Evolutionary conservation across 2,797 vertebrate species (phyloP).

Genomic region (Decapterus maruadsi): DNA sequence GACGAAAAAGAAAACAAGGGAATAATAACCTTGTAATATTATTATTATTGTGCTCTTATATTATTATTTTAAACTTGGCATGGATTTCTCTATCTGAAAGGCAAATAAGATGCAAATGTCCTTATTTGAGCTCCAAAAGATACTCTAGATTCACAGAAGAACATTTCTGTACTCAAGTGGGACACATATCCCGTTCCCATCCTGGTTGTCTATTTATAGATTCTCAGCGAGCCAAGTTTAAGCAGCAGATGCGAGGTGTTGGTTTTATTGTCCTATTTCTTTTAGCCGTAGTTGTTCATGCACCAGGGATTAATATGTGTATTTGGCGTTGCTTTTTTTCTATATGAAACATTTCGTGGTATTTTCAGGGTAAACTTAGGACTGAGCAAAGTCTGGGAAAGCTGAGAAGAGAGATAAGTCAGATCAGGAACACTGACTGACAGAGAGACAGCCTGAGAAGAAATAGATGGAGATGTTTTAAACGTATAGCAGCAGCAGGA

Average conservation of each 20-base stretch:
- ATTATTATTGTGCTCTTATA: too few relatives aligned
- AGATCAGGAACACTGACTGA: not conserved
- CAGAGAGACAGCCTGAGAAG: slow-evolving; percentile 13
- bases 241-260: not conserved
- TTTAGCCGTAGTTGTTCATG: not conserved
- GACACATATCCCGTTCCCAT: slow-evolving; percentile 26
- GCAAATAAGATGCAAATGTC: slow-evolving; percentile 12
- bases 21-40: not conserved
- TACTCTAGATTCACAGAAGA: slow-evolving; percentile 23
- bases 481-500: slow-evolving; percentile 11
- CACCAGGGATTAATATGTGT: not conserved
- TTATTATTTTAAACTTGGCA: slow-evolving; percentile 3
- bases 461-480: slow-evolving; percentile 38
- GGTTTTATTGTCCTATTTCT: slow-evolving; percentile 5
- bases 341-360: not conserved
- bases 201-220: slow-evolving; percentile 13
- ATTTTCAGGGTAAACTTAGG: not conserved
- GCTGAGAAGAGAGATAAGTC: slow-evolving; percentile 7
- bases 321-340: not conserved
- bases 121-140: slow-evolving; percentile 35
- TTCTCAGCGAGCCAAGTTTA: not conserved
- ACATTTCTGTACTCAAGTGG: slow-evolving; percentile 12
- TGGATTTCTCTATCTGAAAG: slow-evolving; percentile 6
- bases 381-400: not conserved
- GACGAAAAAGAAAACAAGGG: not conserved